phyloP scores from a whole-genome alignment of 2,113 vertebrate species.

The Anas platyrhynchos region DNA sequence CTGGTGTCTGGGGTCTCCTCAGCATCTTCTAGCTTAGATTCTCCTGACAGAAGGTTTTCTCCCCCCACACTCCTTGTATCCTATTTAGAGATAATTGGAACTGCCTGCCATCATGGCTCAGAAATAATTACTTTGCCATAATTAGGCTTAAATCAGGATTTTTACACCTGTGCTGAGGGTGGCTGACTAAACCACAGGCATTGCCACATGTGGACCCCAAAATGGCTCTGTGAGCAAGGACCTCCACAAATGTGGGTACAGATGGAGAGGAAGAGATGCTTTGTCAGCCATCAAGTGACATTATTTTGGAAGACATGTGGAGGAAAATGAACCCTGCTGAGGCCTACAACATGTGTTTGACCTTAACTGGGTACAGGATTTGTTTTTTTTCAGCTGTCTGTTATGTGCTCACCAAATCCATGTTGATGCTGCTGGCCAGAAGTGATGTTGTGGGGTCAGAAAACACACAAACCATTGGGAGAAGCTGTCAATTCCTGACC shows the following conservation, averaged over 20 bases:
- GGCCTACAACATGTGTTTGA: background rate
- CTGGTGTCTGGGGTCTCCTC: background rate
- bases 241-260: accelerated
- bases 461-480: background rate
- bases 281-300: background rate
- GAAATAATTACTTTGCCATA: slow-evolving; percentile 41
- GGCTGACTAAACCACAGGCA: background rate
- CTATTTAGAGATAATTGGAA: slow-evolving; percentile 33
- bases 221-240: background rate
- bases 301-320: background rate
- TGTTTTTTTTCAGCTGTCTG: accelerated
- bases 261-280: background rate
- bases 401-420: background rate
- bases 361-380: background rate
- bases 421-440: background rate
- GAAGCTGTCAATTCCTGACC: background rate
- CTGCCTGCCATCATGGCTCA: slow-evolving; percentile 1
- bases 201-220: background rate
- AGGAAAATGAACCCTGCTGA: background rate
- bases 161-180: slow-evolving; percentile 15
- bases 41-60: background rate
- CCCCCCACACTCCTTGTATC: background rate
- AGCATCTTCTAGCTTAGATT: background rate
- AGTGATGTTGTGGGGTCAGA: background rate
- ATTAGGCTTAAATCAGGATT: slow-evolving; percentile 31